Conservation (phyloP, 2,888 invertebrate species). For the Asteroscopus sphinx region DNA sequence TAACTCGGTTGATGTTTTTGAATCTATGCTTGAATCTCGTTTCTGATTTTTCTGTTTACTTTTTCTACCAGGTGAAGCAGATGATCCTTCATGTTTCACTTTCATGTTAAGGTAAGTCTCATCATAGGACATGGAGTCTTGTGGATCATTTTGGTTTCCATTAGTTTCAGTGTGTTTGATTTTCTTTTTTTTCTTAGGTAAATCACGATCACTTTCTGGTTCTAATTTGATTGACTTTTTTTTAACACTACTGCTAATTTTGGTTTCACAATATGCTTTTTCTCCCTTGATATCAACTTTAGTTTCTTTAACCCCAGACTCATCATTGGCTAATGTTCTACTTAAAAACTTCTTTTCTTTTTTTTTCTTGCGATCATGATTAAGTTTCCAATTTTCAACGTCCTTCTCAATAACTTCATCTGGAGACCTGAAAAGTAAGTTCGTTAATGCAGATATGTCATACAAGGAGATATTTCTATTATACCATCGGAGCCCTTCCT, state of each 20-base stretch:
- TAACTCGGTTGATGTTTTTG: constrained; percentile 1
- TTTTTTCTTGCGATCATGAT: constrained; percentile 47
- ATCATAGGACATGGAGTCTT: constrained; percentile 50
- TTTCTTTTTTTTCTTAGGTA: constrained; percentile 55
- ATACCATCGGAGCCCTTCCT: not conserved
- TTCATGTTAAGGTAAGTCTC: constrained; percentile 66
- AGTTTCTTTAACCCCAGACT: constrained; percentile 3
- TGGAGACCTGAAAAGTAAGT: constrained; percentile 45
- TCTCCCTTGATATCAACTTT: constrained; percentile 23
- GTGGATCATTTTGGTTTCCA: constrained; percentile 30
- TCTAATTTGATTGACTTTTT: constrained; percentile 65
- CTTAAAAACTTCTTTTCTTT: constrained; percentile 49
- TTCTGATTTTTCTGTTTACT: constrained; percentile 55
- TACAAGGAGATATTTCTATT: not conserved
- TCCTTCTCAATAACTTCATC: constrained; percentile 12
- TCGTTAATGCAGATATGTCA: too few species aligned
- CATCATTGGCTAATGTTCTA: constrained; percentile 15
- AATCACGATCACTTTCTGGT: constrained; percentile 69
- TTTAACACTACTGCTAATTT: constrained; percentile 37
- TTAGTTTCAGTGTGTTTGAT: constrained; percentile 27
- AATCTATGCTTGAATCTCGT: constrained; percentile 21
- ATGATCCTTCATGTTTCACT: constrained; percentile 68
- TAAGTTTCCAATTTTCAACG: constrained; percentile 47
- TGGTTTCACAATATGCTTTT: constrained; percentile 44
- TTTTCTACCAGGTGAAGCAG: constrained; percentile 34